Evolutionary conservation across 2,113 vertebrate genomes (phyloP), one percentile per base, ranked within the genome.

Genomic region (Leptodactylus fuscus): DNA sequence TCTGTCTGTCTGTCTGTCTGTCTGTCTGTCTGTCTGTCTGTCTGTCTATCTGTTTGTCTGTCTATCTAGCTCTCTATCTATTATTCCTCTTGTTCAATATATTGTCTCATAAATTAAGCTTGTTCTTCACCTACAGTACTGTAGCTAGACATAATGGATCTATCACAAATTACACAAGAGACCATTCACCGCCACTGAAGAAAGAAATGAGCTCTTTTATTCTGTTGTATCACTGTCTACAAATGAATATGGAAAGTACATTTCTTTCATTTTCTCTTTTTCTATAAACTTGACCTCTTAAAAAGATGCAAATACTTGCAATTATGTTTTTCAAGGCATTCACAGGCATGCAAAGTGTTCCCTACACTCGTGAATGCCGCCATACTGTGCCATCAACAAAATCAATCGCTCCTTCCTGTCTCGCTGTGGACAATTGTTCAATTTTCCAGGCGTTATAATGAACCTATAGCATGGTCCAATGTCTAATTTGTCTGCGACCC

Each of bases 261-360:
- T 51, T 76, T 16, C 24, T 75, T 16, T 16, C 16, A 16, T 32
- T 51, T 49, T 51, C 41, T 20, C 51, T 29, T 20, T 38, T 18
- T 32, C 27, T 20, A 22, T 6, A 36, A 12, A 36, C 20, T 53
- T 22, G 32, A 78, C 75, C 75, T 78, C 60, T 65, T 44, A 29
- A 65, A 65, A 65, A 51, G 24, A 81, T 46, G 24, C 80, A 81
- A 69, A 81, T 69, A 36, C 62, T 49, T 20, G 80, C 65, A 81
- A 67, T 81, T 70, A 70, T 22, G 75, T 34, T 69, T 81, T 69
- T 44, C 16, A 24, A 67, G 24, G 34, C 20, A 4, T 44, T 44
- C 38, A 48, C 27, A 34, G 41, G 60, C 24, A 44, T 81, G n/a
- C 41, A 44, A 60, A 71, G 73, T 29, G 74, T 36, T 77, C 46